Evolutionary conservation across 2,113 vertebrate genomes (phyloP), one percentile per base, ranked within the genome.

Genomic region (Hypanus sabinus): DNA sequence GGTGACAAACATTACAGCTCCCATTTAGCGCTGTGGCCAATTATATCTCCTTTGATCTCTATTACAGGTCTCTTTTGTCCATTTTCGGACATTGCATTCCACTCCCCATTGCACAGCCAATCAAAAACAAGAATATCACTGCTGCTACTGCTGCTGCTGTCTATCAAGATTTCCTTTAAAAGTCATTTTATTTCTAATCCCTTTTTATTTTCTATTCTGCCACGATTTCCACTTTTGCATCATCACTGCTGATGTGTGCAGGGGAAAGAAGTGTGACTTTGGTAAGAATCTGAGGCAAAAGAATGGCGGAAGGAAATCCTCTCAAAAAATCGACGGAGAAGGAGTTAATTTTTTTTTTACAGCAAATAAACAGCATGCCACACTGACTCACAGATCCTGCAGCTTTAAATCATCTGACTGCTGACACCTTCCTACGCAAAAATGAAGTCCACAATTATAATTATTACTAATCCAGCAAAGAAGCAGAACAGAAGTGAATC

Each of bases 401-500:
- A 90, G 85, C 60, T 90, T 79, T 85, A 85, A 30, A 27, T 85
- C 81, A 85, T 85, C 85, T 7, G n/a, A 90, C 62, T 90, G 62
- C 60, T 90, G 85, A 65, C 85, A 90, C 85, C 85, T 60, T 33
- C 85, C 85, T 62, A 90, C 85, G 62, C 85, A 65, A 65, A 85
- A 65, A 90, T 33, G 85, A 7, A 90, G 85, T 90, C 60, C 85
- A 33, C 85, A 90, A 90, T 90, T 90, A 90, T 90, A 62, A 90
- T 65, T 62, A 90, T 90, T 90, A 68, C 60, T 33, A 90, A 65
- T 62, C 2, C 10, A 65, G 85, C 85, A 68, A 33, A 85, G 81
- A 65, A 65, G 33, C 85, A 65, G 60, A 65, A 33, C 16, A 20
- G 60, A 68, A 62, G n/a, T 6, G 14, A 68, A 68, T 65, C 85